Base-by-base conservation (phyloP, 2,797 vertebrate species). In the Megalops cyprinoides region DNA sequence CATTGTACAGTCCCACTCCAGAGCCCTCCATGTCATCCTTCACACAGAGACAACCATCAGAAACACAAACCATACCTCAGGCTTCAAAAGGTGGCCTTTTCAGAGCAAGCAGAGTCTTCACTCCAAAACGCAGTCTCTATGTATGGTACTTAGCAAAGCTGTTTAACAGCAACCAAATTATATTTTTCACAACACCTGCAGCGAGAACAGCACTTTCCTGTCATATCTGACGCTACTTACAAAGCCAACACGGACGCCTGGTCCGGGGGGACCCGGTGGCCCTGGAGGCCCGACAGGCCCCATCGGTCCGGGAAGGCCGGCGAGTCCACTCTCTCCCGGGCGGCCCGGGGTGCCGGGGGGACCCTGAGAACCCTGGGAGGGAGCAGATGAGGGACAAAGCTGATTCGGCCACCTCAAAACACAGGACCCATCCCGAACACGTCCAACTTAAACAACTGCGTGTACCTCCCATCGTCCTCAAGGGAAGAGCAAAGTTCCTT, bases 1-100 rank as follows among this genome's bases (percentile, higher is more conserved):
- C 82, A 0, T 81, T 86, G 31, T 83, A 86, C 78, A 89, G 77
- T 15, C 87, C 75, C 18, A 92, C 88, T 0, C 92, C 96, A 0
- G 97, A 99, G 9, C 94, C 96, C 85, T 99, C 98, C 96, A 98
- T 97, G 86, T 99, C 98, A 0, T 96, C 96, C 98, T 99, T 80
- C 48, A 85, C 80, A 92, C 77, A 86, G 7, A 80, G 15, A 73
- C 18, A 15, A 48, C 18, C 18, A 1, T 78, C 23, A 78, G 44
- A 42, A 78, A 67, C 58, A 62, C 37, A 10, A 18, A 51, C 31
- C 55, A 20, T 14, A 34, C 20, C 71, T 23, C 9, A 3, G 10
- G 1, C 48, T 48, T 49, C 28, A 65, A 31, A 14, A 31, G 75
- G 2, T 28, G 37, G 49, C n/a, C 31, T 3, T 7, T 20, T 55